Base-by-base conservation (phyloP, 2,797 vertebrate genomes). In the Chelon labrosus region DNA sequence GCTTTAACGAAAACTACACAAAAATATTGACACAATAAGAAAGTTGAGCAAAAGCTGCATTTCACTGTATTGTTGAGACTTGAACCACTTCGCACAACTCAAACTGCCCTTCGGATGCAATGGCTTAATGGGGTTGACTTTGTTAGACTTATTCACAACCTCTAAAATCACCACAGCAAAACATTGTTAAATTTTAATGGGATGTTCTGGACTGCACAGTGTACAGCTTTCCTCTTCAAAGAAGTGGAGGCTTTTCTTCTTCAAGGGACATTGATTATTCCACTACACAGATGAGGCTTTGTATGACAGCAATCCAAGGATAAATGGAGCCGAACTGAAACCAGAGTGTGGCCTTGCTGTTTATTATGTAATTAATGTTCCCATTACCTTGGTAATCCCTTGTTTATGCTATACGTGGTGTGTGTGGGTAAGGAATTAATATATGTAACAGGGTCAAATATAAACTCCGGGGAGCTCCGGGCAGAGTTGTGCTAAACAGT, bases 231-330 rank as follows among this genome's bases (percentile, higher is more conserved):
- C 10, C 47, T 67, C 61, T 72, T 66, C 42, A 70, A 75, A 80
- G 46, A 56, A 67, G 41, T 12, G 10, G 10, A 62, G 51, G 44
- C 41, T 22, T 68, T 67, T 56, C 52, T 53, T 74, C 69, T 72
- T 77, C 25, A 65, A 63, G 59, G 58, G 37, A 77, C 20, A 67
- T 65, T 73, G 60, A 54, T 77, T 81, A 59, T 85, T 81, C 73
- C 53, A 53, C 41, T 75, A 60, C 52, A 73, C 60, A 65, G 41
- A 86, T 70, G 65, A 73, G 62, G 65, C 65, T 53, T 71, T 77
- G 85, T 85, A 68, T 73, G 65, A 76, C 75, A 82, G 41, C 57
- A 75, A 66, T 70, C 59, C 53, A 39, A 78, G 61, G 46, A 74
- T 55, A 70, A 60, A 42, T 50, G 35, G 68, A 41, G 68, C 53